Evolutionary conservation across 2,113 vertebrate genomes (phyloP).

Genomic region (Gasterosteus nipponicus): DNA sequence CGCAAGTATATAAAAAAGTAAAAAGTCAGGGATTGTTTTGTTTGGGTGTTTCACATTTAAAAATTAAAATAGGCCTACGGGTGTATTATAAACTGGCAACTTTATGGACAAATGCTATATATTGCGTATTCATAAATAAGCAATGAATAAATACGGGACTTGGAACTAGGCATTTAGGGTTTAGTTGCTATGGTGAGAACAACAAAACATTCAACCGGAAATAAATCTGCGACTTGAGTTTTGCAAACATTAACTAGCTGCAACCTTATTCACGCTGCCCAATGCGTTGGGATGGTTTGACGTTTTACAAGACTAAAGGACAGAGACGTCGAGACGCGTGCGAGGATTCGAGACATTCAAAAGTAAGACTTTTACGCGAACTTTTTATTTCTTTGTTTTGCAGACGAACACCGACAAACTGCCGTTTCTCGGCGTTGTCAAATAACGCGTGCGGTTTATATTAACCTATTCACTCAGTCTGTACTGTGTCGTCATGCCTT

Average conservation of each 20-base stretch:
- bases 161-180: background rate
- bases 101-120: background rate
- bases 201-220: constrained; percentile 9
- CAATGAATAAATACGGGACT: background rate
- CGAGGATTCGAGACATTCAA: background rate
- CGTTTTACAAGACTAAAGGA: background rate
- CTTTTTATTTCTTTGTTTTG: background rate
- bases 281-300: rapidly evolving
- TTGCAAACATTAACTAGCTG: background rate
- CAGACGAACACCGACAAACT: background rate
- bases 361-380: constrained; percentile 13
- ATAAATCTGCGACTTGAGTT: constrained; percentile 45
- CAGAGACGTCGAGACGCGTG: background rate
- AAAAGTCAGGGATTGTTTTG: background rate
- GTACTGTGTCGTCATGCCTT: background rate
- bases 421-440: background rate
- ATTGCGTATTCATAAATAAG: background rate
- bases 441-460: background rate
- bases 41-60: background rate
- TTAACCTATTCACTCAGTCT: background rate
- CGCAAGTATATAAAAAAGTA: constrained; percentile 10
- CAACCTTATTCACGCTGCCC: background rate
- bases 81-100: background rate
- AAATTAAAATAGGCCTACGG: background rate
- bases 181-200: constrained; percentile 57